Conservation (phyloP, 2,888 invertebrate species). For the Quadriops clusia region DNA sequence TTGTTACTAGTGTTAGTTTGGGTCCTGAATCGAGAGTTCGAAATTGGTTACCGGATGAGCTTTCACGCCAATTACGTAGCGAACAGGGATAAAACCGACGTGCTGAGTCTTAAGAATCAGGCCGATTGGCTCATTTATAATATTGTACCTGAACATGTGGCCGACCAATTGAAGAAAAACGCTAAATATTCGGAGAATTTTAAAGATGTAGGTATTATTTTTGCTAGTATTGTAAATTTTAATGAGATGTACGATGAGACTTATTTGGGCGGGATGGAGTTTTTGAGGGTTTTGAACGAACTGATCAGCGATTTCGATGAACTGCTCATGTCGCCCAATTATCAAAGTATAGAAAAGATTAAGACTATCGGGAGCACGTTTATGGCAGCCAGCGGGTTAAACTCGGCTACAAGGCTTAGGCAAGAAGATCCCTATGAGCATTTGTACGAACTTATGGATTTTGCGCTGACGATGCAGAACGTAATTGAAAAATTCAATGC, state of each 20-base stretch:
- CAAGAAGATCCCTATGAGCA: slow-evolving; percentile 64
- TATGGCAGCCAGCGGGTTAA: slow-evolving; percentile 94
- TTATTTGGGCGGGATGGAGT: slow-evolving; percentile 89
- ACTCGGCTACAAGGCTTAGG: slow-evolving; percentile 61
- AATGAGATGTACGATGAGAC: slow-evolving; percentile 97
- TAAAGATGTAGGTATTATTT: slow-evolving; percentile 83
- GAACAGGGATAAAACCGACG: slow-evolving; percentile 74
- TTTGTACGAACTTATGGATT: slow-evolving; percentile 82
- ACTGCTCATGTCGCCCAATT: slow-evolving; percentile 67
- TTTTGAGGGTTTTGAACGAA: slow-evolving; percentile 88
- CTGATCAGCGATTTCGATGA: slow-evolving; percentile 94
- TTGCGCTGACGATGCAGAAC: slow-evolving; percentile 81
- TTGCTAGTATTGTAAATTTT: slow-evolving; percentile 93
- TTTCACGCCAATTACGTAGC: slow-evolving; percentile 90
- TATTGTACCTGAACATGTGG: slow-evolving; percentile 92
- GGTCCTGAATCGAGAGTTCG: slow-evolving; percentile 90
- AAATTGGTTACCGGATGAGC: slow-evolving; percentile 84
- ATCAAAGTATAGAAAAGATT: slow-evolving; percentile 87
- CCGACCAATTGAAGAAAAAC: slow-evolving; percentile 83
- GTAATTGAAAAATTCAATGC: slow-evolving; percentile 80
- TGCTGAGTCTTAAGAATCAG: slow-evolving; percentile 88
- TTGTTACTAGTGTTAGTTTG: slow-evolving; percentile 79
- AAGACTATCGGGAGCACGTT: slow-evolving; percentile 95
- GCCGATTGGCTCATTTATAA: slow-evolving; percentile 94
- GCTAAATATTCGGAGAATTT: slow-evolving; percentile 93